A percentile compares a stretch with the other conserved stretches of the same genome.
Evolutionary conservation across 2,888 invertebrate species (phyloP).

Genomic region (Pterostichus niger): DNA sequence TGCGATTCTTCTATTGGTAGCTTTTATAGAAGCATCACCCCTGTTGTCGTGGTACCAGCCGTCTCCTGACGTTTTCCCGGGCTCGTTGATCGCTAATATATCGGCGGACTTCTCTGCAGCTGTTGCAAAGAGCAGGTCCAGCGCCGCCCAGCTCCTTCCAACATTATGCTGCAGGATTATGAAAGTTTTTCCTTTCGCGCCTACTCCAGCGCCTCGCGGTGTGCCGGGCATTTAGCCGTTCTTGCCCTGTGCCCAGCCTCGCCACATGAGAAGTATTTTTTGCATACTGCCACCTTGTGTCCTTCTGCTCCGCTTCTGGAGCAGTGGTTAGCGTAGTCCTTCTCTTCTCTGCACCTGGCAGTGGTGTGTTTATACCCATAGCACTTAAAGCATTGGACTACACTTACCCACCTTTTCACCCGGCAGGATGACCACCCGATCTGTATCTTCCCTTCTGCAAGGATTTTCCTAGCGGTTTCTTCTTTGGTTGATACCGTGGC

Average conservation of each 20-base stretch:
- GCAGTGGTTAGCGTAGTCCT: constrained; percentile 6
- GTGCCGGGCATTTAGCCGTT: not conserved
- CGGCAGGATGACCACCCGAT: not conserved
- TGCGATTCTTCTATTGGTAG: no score
- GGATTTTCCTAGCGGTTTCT: not conserved
- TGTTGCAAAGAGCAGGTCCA: not conserved
- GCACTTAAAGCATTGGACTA: constrained; percentile 3
- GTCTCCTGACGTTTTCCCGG: not conserved
- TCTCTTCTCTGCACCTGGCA: not conserved
- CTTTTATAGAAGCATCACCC: not conserved
- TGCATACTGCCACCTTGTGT: not conserved
- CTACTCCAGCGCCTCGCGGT: not conserved
- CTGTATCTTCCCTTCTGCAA: not conserved
- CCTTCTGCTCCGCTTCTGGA: not conserved
- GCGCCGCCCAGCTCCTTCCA: not conserved
- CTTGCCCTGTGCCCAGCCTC: not conserved
- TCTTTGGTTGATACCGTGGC: not conserved
- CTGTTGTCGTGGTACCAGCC: not conserved
- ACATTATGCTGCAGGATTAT: not conserved
- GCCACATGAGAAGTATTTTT: not conserved
- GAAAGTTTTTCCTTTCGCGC: not conserved
- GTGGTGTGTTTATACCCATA: not conserved
- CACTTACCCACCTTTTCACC: not conserved
- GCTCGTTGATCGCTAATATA: not conserved
- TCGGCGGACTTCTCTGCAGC: not conserved